Base-by-base conservation (phyloP, 1,140 invertebrate species). In the Ooceraea biroi region DNA sequence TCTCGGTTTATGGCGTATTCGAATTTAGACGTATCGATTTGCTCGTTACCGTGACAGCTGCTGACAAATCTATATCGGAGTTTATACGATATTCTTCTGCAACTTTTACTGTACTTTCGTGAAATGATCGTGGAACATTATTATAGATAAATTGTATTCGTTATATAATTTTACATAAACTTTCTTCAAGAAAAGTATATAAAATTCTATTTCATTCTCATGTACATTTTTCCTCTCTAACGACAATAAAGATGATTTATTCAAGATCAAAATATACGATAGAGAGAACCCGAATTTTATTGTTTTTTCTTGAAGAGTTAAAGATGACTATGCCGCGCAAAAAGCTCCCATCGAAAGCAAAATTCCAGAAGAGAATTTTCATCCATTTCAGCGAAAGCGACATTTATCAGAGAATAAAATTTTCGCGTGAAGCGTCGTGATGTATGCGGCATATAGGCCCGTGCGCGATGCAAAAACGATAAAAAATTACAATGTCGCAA, bases 271-370 rank as follows among this genome's bases (percentile, higher is more conserved):
- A 77, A 27, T 1, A 36, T n/a, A 76, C 11, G 36, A 76, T 19
- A 11, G 25, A 50, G 58, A 25, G n/a, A 8, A 63, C 36, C 8
- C 3, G 12, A 36, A 36, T 36, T 36, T 36, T 36, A n/a, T 36
- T 7, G 2, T 36, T 36, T 5, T 36, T 30, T 36, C 3, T 22
- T 48, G 12, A 22, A 30, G 25, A 11, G 12, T 74, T 44, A 44
- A 74, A 74, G 57, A 76, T 76, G 63, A 76, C 50, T 76, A 63
- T 17, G 22, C 8, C 71, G 22, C 71, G 48, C 41, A 63, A 76
- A 41, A 27, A 10, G 14, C 52, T 25, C 19, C 60, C 44, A 76
- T 65, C 58, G 27, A 77, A 41, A 19, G 25, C 27, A n/a, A 10
- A 65, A 77, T 77, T 65, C 10, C 73, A 63, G 3, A 1, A 8